phyloP scores from a whole-genome alignment of 2,888 invertebrate species.

The Eristalis intricaria region DNA sequence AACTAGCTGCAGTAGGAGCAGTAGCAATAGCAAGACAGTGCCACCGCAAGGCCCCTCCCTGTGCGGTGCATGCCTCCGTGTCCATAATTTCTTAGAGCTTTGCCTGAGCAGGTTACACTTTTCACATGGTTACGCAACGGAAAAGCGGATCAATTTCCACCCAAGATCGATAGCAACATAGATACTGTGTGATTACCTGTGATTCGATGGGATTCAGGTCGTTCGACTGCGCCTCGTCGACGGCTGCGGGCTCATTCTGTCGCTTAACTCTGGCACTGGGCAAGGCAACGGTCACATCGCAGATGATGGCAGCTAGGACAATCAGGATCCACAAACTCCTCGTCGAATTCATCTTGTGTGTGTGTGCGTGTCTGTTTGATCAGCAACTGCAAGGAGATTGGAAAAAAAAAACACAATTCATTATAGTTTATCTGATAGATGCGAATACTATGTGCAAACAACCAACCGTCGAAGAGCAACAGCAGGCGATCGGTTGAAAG shows the following conservation, averaged over 20 bases:
- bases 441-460: slow-evolving; percentile 23
- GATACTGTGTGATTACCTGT: slow-evolving; percentile 77
- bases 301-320: slow-evolving; percentile 74
- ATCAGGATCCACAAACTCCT: slow-evolving; percentile 75
- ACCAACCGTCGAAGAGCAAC: slow-evolving; percentile 23
- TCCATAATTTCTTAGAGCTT: slow-evolving; percentile 36
- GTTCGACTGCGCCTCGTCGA: slow-evolving; percentile 72
- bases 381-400: slow-evolving; percentile 61
- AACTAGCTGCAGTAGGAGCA: background rate
- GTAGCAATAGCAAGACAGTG: background rate
- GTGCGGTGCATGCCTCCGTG: background rate
- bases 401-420: slow-evolving; percentile 42
- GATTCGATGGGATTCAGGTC: slow-evolving; percentile 80
- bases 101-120: slow-evolving; percentile 21
- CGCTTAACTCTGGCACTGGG: slow-evolving; percentile 77
- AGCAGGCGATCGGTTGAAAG: slow-evolving; percentile 8
- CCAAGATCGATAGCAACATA: background rate
- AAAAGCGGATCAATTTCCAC: slow-evolving; percentile 45
- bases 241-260: slow-evolving; percentile 75
- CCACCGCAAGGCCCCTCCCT: slow-evolving; percentile 3
- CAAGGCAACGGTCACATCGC: slow-evolving; percentile 75
- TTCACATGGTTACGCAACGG: slow-evolving; percentile 51
- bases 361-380: slow-evolving; percentile 16
- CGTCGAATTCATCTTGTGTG: slow-evolving; percentile 76
- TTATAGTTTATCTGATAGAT: slow-evolving; percentile 4